Evolutionary conservation across 2,797 vertebrate genomes (phyloP).

Genomic region (Liasis olivaceus): DNA sequence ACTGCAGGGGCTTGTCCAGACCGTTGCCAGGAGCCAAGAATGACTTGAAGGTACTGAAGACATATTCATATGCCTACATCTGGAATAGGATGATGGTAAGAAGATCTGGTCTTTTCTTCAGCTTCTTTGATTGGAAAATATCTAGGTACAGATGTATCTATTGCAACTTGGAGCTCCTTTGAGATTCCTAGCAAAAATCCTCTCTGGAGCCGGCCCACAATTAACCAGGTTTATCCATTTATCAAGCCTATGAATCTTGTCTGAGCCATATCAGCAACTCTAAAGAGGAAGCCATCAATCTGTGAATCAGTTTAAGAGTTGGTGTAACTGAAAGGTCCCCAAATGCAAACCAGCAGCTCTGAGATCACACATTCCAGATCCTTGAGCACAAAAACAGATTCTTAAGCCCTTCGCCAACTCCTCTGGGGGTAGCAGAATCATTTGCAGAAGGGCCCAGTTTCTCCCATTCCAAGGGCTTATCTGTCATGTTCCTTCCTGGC

Average conservation of each 20-base stretch:
- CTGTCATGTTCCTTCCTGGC: not conserved
- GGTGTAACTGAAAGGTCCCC: not conserved
- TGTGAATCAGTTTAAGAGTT: not conserved
- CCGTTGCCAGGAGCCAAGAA: no score
- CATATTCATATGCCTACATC: no score
- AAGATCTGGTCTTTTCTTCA: no score
- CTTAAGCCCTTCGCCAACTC: not conserved
- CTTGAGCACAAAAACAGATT: not conserved
- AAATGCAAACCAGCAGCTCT: not conserved
- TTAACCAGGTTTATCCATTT: not conserved
- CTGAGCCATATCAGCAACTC: not conserved
- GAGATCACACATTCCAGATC: not conserved
- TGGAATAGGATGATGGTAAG: no score
- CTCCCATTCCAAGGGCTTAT: not conserved
- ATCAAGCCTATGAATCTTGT: not conserved
- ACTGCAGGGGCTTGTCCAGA: no score
- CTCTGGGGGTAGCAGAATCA: rapidly evolving
- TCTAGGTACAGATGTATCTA: no score
- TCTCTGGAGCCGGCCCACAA: not conserved
- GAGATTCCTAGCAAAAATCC: no score
- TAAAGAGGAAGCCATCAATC: not conserved
- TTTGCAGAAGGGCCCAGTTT: not conserved
- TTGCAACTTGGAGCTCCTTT: no score
- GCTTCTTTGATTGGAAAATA: no score
- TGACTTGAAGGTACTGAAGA: no score